Base-by-base conservation (phyloP, 1,140 invertebrate genomes). In the Drosophila pruinosa region DNA sequence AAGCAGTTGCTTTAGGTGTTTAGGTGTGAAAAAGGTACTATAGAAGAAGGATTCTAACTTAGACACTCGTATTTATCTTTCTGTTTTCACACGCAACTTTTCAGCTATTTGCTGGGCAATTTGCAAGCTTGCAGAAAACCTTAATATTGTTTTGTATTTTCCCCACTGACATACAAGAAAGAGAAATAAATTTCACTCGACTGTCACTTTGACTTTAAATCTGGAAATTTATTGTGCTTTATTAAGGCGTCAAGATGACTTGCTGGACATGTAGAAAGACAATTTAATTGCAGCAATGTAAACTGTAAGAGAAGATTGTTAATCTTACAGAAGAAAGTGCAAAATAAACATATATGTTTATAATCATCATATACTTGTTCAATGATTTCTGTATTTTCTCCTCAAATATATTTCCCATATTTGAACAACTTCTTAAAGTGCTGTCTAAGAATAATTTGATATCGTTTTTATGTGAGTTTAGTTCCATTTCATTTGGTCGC, bases 401-500 rank as follows among this genome's bases (percentile, higher is more conserved):
- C n/a, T n/a, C n/a, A n/a, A n/a, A n/a, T n/a, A n/a, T n/a, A n/a
- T n/a, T n/a, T n/a, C n/a, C n/a, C n/a, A n/a, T n/a, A n/a, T n/a
- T n/a, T n/a, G n/a, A 5, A 28, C 26, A 28, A 1, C 8, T 3
- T 7, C 28, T 34, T 12, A 12, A 34, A 34, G 31, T 4, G 31
- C 31, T 34, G 31, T 31, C 28, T 31, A 8, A 31, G 28, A 31
- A 19, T 41, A 14, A 19, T 26, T 43, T 57, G 14, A 6, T 43
- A 43, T 19, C 21, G 6, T 15, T 47, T 47, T 65, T 64, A 78
- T 75, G 69, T 54, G 63, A 75, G 79, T 83, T 79, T 83, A 83
- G 72, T 69, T 75, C 62, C 79, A 64, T 83, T 68, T 67, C 75
- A 75, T 72, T 83, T 83, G 74, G 50, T 63, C 34, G 54, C 62